Base-by-base conservation (phyloP, 2,113 vertebrate species). In the Ploceus nigricollis region DNA sequence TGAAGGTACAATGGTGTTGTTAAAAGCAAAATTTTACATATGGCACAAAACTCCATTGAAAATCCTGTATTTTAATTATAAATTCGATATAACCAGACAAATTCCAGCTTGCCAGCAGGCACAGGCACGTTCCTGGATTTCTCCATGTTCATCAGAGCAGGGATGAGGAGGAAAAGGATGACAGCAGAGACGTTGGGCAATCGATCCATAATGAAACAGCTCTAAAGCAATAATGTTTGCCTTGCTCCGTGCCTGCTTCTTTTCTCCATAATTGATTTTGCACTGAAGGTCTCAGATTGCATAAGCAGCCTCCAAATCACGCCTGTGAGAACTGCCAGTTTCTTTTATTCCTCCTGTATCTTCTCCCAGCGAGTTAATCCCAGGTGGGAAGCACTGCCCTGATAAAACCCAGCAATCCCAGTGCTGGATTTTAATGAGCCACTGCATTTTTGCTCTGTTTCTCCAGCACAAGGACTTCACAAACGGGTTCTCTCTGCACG, bases 201-300 rank as follows among this genome's bases (percentile, higher is more conserved):
- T 90, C 42, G 17, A 85, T 72, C 42, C 21, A 2, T 53, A 80
- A 69, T 45, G 40, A 85, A 93, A 27, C 45, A 85, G 78, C 70
- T 85, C 80, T 65, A 6, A 35, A 94, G 79, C 22, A 89, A 84
- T 56, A 35, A 86, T 66, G 35, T 58, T 94, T 82, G 37, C 54
- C 60, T 85, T 69, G 42, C 76, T 77, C 37, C 0, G 10, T 19
- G 51, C 56, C 82, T 80, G 85, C 7, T 88, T 61, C 93, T 93
- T 78, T 47, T 87, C 94, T 73, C n/a, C 56, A 3, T 73, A 86
- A 90, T 21, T 90, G 76, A 88, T 90, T 89, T 80, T 90, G 82
- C 27, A 80, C 63, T 54, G 13, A 61, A 80, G 60, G 60, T 65
- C 78, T 58, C 70, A 57, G 35, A 66, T 18, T 75, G 57, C 50